These are phyloP conservation scores for Sylvietta virens DNA, from an alignment of 2,113 vertebrate genomes.

Conservation along the genomic window DNA sequence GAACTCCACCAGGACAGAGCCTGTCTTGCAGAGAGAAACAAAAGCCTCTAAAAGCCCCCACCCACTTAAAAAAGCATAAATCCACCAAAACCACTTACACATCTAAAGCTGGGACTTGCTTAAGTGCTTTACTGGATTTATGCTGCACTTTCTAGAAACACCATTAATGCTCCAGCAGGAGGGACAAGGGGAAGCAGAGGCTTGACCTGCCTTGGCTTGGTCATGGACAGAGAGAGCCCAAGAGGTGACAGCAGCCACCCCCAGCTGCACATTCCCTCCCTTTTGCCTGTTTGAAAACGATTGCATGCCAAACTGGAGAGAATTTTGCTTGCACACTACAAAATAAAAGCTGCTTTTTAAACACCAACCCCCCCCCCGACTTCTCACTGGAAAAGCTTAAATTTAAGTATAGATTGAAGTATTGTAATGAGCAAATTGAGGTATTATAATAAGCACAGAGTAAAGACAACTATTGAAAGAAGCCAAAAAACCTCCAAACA, in stretches of 20 bases:
- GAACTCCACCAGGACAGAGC: neutral
- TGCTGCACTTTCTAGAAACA: neutral
- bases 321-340: neutral
- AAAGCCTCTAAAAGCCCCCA: neutral
- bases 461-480: neutral
- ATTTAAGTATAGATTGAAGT: neutral
- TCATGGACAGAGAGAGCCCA: fast-evolving
- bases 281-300: neutral
- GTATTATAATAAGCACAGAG: neutral
- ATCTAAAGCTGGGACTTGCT: neutral
- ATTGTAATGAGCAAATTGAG: neutral
- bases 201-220: neutral
- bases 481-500: neutral
- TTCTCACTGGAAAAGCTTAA: neutral
- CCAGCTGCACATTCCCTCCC: neutral
- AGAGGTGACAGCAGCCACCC: neutral
- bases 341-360: neutral
- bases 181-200: neutral
- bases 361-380: neutral
- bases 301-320: neutral
- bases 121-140: neutral
- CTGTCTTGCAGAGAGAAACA: neutral
- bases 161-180: neutral
- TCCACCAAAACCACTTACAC: neutral
- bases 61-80: neutral